phyloP scores from a whole-genome alignment of 2,888 invertebrate genomes.

The Exephanes ischioxanthus region DNA sequence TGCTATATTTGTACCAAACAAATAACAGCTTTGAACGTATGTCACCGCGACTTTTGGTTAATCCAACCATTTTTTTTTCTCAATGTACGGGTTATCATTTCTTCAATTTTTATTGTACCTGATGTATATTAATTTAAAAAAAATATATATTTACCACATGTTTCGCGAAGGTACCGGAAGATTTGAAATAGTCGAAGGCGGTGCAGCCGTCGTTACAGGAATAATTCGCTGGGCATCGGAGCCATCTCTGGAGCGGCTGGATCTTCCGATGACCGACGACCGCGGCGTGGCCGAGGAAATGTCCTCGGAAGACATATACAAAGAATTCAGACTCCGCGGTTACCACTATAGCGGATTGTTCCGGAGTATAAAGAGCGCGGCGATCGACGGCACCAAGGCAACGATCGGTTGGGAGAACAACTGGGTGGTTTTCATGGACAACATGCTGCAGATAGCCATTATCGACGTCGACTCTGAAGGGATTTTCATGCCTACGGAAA shows the following conservation, averaged over 20 bases:
- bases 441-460: constrained; percentile 85
- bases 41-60: too few species aligned
- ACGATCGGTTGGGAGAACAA: constrained; percentile 87
- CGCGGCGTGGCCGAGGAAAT: constrained; percentile 67
- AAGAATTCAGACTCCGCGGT: constrained; percentile 45
- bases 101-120: too few species aligned
- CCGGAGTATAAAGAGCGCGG: constrained; percentile 85
- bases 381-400: constrained; percentile 83
- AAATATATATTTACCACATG: neutral
- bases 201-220: constrained; percentile 90
- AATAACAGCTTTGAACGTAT: too few species aligned
- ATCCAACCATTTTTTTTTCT: too few species aligned
- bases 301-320: constrained; percentile 50
- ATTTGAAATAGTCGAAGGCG: constrained; percentile 89
- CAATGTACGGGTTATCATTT: neutral
- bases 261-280: constrained; percentile 34
- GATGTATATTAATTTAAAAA: too few species aligned
- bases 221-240: constrained; percentile 87
- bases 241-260: constrained; percentile 77
- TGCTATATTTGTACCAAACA: too few species aligned
- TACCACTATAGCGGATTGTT: constrained; percentile 82
- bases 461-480: too few species aligned
- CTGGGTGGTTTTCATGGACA: constrained; percentile 90
- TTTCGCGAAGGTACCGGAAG: constrained; percentile 81
- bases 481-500: too few species aligned